Percentiles rank a stretch among this genome's conserved stretches.
Conservation (phyloP, 1,140 invertebrate genomes). For the Cydia amplana region DNA sequence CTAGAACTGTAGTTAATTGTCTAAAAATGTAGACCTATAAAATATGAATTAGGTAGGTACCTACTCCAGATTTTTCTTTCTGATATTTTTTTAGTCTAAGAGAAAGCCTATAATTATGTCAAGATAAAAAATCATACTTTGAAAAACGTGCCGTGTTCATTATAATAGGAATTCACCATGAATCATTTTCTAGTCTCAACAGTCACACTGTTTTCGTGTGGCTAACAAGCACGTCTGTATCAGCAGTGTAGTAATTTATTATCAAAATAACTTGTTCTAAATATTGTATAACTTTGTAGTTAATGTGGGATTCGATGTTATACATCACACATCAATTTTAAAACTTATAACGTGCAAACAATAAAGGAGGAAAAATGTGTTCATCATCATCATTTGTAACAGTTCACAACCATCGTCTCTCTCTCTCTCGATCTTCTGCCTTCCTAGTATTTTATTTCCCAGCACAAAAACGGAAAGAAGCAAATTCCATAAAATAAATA, state of each 20-base stretch:
- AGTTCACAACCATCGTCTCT: too few relatives aligned
- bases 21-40: neutral
- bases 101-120: neutral
- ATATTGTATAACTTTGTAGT: neutral
- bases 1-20: too few relatives aligned
- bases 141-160: neutral
- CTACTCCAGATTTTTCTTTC: neutral
- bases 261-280: neutral
- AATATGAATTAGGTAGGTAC: neutral
- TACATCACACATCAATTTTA: neutral
- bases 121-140: conserved; percentile 1
- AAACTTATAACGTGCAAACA: too few relatives aligned
- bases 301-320: neutral
- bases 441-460: too few relatives aligned
- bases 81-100: neutral
- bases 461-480: neutral
- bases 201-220: neutral
- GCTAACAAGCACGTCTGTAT: neutral
- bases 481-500: neutral
- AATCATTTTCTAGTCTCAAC: neutral
- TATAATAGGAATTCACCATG: neutral
- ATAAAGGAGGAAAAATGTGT: too few relatives aligned
- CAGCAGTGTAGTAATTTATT: neutral
- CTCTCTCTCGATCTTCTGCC: too few relatives aligned
- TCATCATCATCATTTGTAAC: too few relatives aligned